Conservation (phyloP, 2,888 invertebrate genomes). For the Phymatocera aterrima region DNA sequence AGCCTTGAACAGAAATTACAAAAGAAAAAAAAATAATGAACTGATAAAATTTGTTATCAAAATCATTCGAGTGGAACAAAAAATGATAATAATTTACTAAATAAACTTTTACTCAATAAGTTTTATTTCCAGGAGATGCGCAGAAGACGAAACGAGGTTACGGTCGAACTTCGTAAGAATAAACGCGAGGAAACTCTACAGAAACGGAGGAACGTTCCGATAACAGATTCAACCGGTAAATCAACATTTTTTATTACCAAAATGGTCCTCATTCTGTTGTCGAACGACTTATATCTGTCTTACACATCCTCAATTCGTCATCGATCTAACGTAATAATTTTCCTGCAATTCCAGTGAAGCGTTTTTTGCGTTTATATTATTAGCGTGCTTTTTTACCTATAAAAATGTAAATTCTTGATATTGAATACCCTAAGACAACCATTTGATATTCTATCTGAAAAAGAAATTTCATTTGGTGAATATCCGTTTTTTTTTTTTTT, state of each 20-base stretch:
- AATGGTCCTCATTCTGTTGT: not conserved
- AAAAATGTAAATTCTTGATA: not conserved
- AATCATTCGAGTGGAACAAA: not conserved
- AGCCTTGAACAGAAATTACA: not conserved
- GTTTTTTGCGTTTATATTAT: not conserved
- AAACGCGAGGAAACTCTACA: conserved; percentile 98
- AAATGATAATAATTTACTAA: conserved; percentile 3
- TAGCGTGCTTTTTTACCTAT: not conserved
- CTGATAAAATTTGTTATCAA: not conserved
- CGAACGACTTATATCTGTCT: not conserved
- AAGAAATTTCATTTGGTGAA: no score
- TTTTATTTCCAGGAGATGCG: conserved; percentile 89
- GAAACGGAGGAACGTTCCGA: conserved; percentile 96
- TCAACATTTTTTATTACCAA: conserved; percentile 7
- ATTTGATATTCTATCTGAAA: no score
- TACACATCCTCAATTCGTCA: not conserved
- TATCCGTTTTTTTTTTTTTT: no score
- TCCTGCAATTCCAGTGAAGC: not conserved
- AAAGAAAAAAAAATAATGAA: not conserved
- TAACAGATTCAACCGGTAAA: conserved; percentile 86
- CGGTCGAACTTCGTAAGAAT: conserved; percentile 97
- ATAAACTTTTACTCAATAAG: conserved; percentile 38
- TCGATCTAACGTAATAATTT: no score
- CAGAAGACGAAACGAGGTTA: conserved; percentile 96
- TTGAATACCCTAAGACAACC: conserved; percentile 34